Percentiles rank a stretch among this genome's conserved stretches.
phyloP scores from a whole-genome alignment of 2,113 vertebrate genomes.

The Lynx canadensis region DNA sequence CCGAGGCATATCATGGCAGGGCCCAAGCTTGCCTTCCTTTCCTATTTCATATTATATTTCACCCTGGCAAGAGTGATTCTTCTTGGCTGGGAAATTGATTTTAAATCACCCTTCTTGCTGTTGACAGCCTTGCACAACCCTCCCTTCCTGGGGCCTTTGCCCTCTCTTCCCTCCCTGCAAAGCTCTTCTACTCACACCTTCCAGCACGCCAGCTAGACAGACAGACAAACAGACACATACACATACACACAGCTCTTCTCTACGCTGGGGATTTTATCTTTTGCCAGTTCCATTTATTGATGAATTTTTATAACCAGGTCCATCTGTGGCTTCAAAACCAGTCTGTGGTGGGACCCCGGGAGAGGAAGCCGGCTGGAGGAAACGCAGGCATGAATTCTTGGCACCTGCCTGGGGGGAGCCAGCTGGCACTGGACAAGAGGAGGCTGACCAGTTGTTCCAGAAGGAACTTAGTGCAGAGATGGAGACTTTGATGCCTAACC shows the following conservation, averaged over 20 bases:
- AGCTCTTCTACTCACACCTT: neutral
- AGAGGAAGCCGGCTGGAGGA: neutral
- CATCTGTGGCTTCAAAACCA: neutral
- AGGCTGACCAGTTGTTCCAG: neutral
- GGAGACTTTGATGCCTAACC: neutral
- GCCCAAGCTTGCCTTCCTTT: slow-evolving; percentile 29
- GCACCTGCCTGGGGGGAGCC: neutral
- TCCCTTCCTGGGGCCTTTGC: neutral
- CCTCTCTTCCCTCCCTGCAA: neutral
- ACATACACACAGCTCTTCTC: neutral
- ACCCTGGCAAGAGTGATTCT: slow-evolving; percentile 66
- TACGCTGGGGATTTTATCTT: neutral
- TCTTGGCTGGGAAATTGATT: slow-evolving; percentile 74
- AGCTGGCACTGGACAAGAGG: neutral
- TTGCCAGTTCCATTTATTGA: slow-evolving; percentile 24
- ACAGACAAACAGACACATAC: neutral
- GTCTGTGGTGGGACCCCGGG: neutral
- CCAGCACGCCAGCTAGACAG: neutral
- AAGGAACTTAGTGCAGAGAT: neutral
- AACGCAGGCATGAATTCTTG: neutral
- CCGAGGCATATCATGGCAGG: neutral
- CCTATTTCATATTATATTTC: slow-evolving; percentile 61
- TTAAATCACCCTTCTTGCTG: slow-evolving; percentile 60
- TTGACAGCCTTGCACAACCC: neutral
- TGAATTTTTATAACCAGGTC: slow-evolving; percentile 52